These are phyloP conservation scores for Cotesia typhae DNA, from an alignment of 1,140 invertebrate genomes.

Conservation along the genomic window DNA sequence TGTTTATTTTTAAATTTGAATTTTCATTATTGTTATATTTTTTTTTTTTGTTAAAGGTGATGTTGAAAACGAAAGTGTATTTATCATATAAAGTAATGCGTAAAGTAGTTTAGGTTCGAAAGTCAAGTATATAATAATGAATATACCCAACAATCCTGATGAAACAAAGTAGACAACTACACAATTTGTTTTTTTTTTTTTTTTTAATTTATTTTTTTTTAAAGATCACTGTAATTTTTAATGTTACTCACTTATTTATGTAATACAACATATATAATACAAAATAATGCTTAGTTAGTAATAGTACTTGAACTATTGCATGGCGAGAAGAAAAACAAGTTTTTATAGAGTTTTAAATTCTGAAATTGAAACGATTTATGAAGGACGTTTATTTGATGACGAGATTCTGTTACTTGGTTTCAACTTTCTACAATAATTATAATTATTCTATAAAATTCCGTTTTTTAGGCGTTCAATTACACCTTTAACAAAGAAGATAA, in stretches of 20 bases:
- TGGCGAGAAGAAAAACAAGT: slow-evolving; percentile 27
- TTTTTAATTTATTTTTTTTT: too few relatives aligned
- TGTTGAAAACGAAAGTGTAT: slow-evolving; percentile 31
- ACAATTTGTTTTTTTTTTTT: too few relatives aligned
- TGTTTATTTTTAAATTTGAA: background rate
- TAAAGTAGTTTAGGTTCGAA: background rate
- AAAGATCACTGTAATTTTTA: too few relatives aligned
- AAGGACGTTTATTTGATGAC: slow-evolving; percentile 30
- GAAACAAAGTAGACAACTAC: too few relatives aligned
- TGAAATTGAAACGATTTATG: slow-evolving; percentile 35
- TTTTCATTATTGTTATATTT: slow-evolving; percentile 8
- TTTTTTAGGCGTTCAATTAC: background rate
- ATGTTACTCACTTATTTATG: too few relatives aligned
- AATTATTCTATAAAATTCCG: background rate
- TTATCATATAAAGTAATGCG: background rate
- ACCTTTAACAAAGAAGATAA: background rate
- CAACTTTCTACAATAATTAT: background rate
- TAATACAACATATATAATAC: background rate
- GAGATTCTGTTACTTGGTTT: slow-evolving; percentile 1
- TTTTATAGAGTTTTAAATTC: slow-evolving; percentile 25
- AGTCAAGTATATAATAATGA: background rate
- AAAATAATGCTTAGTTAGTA: background rate
- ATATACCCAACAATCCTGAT: background rate
- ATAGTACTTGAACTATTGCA: slow-evolving; percentile 6
- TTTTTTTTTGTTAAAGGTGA: background rate